Evolutionary conservation across 2,888 invertebrate genomes (phyloP), one percentile per base, ranked within the genome.

Genomic region (Drosophila leonis): DNA sequence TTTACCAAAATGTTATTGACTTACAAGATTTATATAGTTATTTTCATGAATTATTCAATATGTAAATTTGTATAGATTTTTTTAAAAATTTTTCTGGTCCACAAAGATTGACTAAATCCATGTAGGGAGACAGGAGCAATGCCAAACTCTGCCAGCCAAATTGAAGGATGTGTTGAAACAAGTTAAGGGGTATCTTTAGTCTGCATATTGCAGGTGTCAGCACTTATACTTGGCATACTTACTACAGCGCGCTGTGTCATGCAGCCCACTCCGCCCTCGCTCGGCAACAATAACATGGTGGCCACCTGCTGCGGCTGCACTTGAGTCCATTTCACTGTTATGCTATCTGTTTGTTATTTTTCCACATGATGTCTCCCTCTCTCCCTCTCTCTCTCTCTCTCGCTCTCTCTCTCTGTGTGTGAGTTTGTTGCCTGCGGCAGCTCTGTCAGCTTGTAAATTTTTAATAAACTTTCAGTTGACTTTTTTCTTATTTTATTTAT

Each of bases 271-370:
- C 33, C 52, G 24, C n/a, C 46, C 18, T 31, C 5, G 39, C 39
- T 8, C 48, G 70, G 60, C 72, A 83, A 80, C 71, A 80, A 88
- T 78, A 88, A 83, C 52, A 87, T 81, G 78, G 66, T 74, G 71
- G 86, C 83, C 90, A 86, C 86, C 86, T 86, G 90, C 86, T 90
- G 86, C 88, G 90, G 90, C 77, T 86, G 86, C 88, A 86, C 83
- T 86, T 88, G 80, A 86, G 88, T 90, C 72, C 75, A 77, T 85
- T 90, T 90, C 65, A 69, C 75, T 75, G 69, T 72, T 73, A 59
- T 71, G 72, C 74, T 74, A 72, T 75, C 63, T 87, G 70, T 81
- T 81, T 83, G 71, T 72, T 82, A 70, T 61, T 73, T 70, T 71
- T 49, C 49, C 54, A 35, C 65, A 54, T 62, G 56, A 54, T 76